Percentiles rank a stretch among this genome's conserved stretches.
phyloP scores from a whole-genome alignment of 2,888 invertebrate genomes.

The Maniola hyperantus region DNA sequence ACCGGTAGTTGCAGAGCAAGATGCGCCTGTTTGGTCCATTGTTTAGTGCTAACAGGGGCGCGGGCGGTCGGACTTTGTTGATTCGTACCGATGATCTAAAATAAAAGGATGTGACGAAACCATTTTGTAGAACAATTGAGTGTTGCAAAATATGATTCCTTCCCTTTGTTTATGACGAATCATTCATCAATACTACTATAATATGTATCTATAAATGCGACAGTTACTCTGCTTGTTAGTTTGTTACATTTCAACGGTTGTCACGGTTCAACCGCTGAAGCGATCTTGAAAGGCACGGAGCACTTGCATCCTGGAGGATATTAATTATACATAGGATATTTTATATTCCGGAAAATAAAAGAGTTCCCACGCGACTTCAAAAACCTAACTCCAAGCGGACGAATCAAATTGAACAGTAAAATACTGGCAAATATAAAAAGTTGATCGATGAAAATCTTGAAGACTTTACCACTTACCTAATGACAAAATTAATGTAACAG shows the following conservation, averaged over 20 bases:
- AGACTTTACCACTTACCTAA: constrained; percentile 56
- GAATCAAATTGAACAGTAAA: too few relatives aligned
- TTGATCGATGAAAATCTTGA: not conserved
- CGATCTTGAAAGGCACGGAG: too few relatives aligned
- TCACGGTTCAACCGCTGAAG: too few relatives aligned
- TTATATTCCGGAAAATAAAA: too few relatives aligned
- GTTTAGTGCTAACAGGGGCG: constrained; percentile 53
- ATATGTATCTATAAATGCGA: too few relatives aligned
- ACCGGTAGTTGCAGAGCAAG: constrained; percentile 58
- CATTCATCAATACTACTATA: not conserved
- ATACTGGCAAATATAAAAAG: too few relatives aligned
- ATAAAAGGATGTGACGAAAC: constrained; percentile 58
- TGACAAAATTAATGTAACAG: constrained; percentile 54
- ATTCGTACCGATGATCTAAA: constrained; percentile 54
- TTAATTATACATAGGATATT: too few relatives aligned
- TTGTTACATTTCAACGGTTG: too few relatives aligned
- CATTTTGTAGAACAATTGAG: constrained; percentile 38
- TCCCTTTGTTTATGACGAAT: not conserved
- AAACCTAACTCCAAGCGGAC: too few relatives aligned
- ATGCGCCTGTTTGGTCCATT: constrained; percentile 70
- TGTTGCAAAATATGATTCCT: constrained; percentile 34
- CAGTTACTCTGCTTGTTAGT: too few relatives aligned
- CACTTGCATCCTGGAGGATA: too few relatives aligned
- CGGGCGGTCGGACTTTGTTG: constrained; percentile 54
- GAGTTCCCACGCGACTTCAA: too few relatives aligned